Percentiles rank a stretch among this genome's conserved stretches.
Evolutionary conservation across 2,888 invertebrate species (phyloP).

Genomic region (Seira sanloemensis): DNA sequence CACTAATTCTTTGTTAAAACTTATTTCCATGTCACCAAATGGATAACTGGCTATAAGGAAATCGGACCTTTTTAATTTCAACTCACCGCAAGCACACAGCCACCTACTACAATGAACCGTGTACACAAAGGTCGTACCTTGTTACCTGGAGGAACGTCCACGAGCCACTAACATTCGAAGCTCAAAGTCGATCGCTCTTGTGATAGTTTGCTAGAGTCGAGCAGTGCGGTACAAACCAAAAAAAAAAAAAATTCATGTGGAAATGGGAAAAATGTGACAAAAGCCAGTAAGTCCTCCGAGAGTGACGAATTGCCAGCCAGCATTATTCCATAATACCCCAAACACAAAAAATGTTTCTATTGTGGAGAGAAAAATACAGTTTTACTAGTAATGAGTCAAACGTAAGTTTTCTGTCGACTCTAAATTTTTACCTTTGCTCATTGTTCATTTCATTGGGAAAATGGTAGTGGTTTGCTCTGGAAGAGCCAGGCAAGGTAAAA

Average conservation of each 20-base stretch:
- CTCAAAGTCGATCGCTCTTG: not conserved
- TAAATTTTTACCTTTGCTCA: not conserved
- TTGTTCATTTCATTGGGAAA: not conserved
- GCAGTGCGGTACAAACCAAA: not conserved
- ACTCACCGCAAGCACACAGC: not conserved
- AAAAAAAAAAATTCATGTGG: not conserved
- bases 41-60: no score
- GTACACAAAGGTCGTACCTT: not conserved
- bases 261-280: not conserved
- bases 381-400: not conserved
- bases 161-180: constrained; percentile 46
- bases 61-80: no score
- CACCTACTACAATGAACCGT: not conserved
- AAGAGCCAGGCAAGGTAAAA: not conserved
- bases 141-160: constrained; percentile 50
- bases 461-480: not conserved
- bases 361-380: not conserved
- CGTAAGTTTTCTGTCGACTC: not conserved
- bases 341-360: not conserved
- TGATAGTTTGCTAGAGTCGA: not conserved
- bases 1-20: no score
- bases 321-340: not conserved
- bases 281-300: not conserved
- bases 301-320: constrained; percentile 8
- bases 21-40: no score